phyloP scores from a whole-genome alignment of 2,113 vertebrate genomes.

The Pterocles gutturalis region DNA sequence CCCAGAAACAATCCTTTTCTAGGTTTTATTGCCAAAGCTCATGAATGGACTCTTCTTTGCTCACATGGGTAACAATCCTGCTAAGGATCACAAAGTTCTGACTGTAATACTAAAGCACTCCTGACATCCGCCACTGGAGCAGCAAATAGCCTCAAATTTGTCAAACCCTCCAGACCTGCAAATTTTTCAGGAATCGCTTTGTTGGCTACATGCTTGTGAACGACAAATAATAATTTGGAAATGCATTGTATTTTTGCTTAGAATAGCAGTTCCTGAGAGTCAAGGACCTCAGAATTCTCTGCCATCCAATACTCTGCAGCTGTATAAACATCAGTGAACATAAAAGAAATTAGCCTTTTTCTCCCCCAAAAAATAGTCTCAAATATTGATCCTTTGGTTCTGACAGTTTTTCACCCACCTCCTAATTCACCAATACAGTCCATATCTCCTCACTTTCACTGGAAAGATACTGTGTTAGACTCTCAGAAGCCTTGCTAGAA shows the following conservation, averaged over 20 bases:
- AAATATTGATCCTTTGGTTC: neutral
- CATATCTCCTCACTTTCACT: accelerated
- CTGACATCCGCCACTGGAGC: neutral
- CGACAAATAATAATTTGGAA: neutral
- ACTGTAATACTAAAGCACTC: neutral
- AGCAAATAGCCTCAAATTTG: constrained; percentile 2
- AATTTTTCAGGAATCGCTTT: neutral
- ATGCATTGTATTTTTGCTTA: neutral
- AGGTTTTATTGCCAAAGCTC: neutral
- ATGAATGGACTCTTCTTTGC: neutral
- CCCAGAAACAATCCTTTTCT: neutral
- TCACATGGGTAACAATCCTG: neutral
- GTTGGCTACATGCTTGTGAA: neutral
- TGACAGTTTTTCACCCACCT: neutral
- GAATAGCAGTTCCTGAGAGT: neutral
- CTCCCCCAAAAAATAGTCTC: neutral
- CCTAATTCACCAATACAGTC: neutral
- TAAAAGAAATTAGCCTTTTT: neutral
- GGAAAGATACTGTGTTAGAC: neutral
- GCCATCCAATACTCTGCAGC: neutral
- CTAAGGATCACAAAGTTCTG: neutral
- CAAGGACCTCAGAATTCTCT: neutral
- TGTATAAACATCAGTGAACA: neutral
- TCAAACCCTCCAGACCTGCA: neutral
- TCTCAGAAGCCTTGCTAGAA: neutral